Percentiles rank a stretch among this genome's conserved stretches.
Evolutionary conservation across 2,797 vertebrate genomes (phyloP).

Genomic region (Lacerta bilineata): DNA sequence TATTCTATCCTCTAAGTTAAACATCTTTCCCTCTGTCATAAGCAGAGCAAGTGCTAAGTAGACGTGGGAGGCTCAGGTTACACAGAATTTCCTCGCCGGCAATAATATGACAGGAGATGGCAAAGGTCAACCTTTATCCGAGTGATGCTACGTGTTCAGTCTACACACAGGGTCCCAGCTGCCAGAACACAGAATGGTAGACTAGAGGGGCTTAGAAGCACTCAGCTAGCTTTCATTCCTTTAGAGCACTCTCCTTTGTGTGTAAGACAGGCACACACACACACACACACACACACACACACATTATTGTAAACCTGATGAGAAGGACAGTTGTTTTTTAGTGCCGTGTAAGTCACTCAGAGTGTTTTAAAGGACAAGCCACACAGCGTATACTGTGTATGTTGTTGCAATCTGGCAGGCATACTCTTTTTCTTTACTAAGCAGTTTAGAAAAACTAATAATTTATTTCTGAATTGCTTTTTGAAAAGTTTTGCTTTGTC

Average conservation of each 20-base stretch:
- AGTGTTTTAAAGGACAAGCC: too few species aligned
- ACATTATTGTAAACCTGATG: too few species aligned
- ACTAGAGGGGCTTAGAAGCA: neutral
- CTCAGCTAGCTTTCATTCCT: neutral
- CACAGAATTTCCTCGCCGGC: slow-evolving; percentile 49
- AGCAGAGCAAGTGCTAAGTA: slow-evolving; percentile 56
- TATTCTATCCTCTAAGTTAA: slow-evolving; percentile 62
- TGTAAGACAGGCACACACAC: neutral
- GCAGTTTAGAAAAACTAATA: neutral
- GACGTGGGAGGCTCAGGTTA: slow-evolving; percentile 59
- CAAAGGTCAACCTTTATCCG: slow-evolving; percentile 39
- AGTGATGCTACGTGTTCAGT: slow-evolving; percentile 44
- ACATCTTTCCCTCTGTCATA: slow-evolving; percentile 58
- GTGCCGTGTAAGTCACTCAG: too few species aligned
- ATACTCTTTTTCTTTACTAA: accelerated
- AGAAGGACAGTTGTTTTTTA: too few species aligned
- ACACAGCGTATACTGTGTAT: too few species aligned
- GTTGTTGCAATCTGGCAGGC: neutral
- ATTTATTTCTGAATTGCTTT: neutral
- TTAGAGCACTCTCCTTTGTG: neutral
- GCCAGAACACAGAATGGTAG: neutral
- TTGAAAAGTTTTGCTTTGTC: neutral
- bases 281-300: too few species aligned
- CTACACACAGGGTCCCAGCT: slow-evolving; percentile 2
- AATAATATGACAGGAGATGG: slow-evolving; percentile 48